Base-by-base conservation (phyloP, 2,888 invertebrate species). In the Homarus gammarus region DNA sequence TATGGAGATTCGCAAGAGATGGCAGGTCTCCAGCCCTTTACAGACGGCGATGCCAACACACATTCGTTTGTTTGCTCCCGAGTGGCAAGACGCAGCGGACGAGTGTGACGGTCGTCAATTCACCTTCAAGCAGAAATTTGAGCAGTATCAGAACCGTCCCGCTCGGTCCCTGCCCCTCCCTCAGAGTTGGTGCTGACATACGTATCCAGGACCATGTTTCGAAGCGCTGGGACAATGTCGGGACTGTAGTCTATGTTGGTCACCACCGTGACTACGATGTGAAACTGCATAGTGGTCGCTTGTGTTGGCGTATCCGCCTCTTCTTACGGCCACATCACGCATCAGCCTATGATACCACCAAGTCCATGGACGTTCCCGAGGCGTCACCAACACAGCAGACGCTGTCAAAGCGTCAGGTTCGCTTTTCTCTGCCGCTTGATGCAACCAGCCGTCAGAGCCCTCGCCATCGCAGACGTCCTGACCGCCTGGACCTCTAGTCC, bases 11-110 rank as follows among this genome's bases (percentile, higher is more conserved):
- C n/a, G n/a, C n/a, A n/a, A n/a, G n/a, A 3, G 83, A 84, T 49
- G 83, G 40, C 22, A 18, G 83, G 33, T 84, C 72, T 36, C 51
- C 83, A 84, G 72, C 18, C 72, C 82, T 12, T 31, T 84, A 40
- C 31, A 64, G 31, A 36, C 72, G 10, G 33, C 51, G 31, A 33
- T 84, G 27, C 49, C 72, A 70, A 72, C 83, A 44, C 83, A 81
- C 40, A 38, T 38, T 38, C 81, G n/a, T 31, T 61, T 38, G 12
- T 81, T 81, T 27, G 40, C 81, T 64, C 51, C 78, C 5, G 72
- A 49, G 51, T 72, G 70, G n/a, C n/a, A n/a, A n/a, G n/a, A n/a
- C n/a, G n/a, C n/a, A n/a, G n/a, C n/a, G n/a, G n/a, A n/a, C n/a
- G n/a, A n/a, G n/a, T n/a, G n/a, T n/a, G n/a, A n/a, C n/a, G n/a